Percentiles rank a stretch among this genome's conserved stretches.
These are phyloP conservation scores for Phaonia tiefii DNA, from an alignment of 2,888 invertebrate species.

Conservation along the genomic window DNA sequence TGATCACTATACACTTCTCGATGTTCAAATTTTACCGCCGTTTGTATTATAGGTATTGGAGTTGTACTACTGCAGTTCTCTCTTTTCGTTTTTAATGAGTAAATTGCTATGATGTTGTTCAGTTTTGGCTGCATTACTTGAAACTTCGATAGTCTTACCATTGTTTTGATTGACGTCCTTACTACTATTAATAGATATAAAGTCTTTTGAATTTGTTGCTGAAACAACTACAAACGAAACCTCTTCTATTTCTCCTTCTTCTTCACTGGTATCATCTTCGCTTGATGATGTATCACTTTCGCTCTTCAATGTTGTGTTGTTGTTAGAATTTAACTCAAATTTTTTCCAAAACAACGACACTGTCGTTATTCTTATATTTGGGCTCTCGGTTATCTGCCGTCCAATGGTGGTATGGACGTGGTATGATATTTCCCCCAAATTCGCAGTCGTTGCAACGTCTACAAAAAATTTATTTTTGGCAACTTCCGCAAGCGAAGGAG, in stretches of 20 bases:
- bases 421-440: not conserved
- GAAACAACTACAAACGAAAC: conserved; percentile 76
- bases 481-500: not conserved
- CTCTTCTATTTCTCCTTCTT: conserved; percentile 3
- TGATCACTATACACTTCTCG: conserved; percentile 85
- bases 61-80: conserved; percentile 74
- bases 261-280: conserved; percentile 42
- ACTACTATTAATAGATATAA: conserved; percentile 70
- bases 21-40: conserved; percentile 71
- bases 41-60: conserved; percentile 83
- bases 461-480: conserved; percentile 41
- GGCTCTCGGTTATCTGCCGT: not conserved
- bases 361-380: not conserved
- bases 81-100: conserved; percentile 73
- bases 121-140: not conserved
- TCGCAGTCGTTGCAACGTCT: conserved; percentile 39
- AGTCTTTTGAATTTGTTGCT: conserved; percentile 70
- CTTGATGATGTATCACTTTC: conserved; percentile 38
- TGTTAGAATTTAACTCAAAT: not conserved
- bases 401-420: not conserved
- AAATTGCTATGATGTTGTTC: conserved; percentile 57
- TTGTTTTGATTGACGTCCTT: conserved; percentile 49
- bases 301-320: not conserved
- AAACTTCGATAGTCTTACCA: no score
- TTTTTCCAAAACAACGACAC: not conserved